Conservation (phyloP, 2,888 invertebrate genomes). For the Pristionchus entomophagus region DNA sequence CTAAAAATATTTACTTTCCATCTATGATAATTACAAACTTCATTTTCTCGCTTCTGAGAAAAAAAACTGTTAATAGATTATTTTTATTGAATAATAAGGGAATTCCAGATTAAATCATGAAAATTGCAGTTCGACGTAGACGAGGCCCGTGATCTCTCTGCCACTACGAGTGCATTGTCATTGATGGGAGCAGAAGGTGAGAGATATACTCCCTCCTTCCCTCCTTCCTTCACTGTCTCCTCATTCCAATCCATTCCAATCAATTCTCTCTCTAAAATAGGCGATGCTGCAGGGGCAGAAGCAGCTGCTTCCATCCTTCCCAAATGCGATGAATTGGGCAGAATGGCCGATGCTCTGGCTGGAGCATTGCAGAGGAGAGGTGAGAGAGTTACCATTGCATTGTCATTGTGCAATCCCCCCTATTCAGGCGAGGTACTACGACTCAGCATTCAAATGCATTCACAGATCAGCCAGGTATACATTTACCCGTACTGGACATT, state of each 20-base stretch:
- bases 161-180: not conserved
- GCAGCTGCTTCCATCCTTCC: constrained; percentile 82
- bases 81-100: not conserved
- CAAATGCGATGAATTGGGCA: constrained; percentile 92
- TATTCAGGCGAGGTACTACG: constrained; percentile 81
- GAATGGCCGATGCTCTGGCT: constrained; percentile 88
- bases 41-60: not conserved
- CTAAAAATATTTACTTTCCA: too few relatives aligned
- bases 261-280: not conserved
- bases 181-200: constrained; percentile 34
- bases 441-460: constrained; percentile 91
- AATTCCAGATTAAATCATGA: not conserved
- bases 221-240: not conserved
- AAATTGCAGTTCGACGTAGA: constrained; percentile 17
- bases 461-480: constrained; percentile 81
- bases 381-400: not conserved
- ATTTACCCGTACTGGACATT: too few relatives aligned
- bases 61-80: not conserved
- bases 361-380: constrained; percentile 82
- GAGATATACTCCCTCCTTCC: too few relatives aligned
- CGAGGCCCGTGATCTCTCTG: constrained; percentile 22
- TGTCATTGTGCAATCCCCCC: not conserved
- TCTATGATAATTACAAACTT: not conserved
- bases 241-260: not conserved
- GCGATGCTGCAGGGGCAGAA: constrained; percentile 72